Percentiles rank a stretch among this genome's conserved stretches.
Conservation (phyloP, 2,797 vertebrate genomes). For the Schizopygopsis pylzovi region DNA sequence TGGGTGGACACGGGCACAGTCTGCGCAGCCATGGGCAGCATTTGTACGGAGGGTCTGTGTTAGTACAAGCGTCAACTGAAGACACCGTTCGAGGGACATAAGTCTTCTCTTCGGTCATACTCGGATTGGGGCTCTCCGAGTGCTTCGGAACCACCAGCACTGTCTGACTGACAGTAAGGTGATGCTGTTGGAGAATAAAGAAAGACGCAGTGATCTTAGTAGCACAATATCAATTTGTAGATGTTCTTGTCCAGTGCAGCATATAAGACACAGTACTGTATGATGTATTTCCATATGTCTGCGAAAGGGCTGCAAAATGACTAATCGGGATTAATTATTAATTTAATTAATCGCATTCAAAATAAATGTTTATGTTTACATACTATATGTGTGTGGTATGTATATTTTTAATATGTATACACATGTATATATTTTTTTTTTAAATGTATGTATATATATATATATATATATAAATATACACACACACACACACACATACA, state of each 20-base stretch:
- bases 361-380: not conserved
- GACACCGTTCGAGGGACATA: constrained; percentile 72
- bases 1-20: constrained; percentile 86
- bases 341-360: not conserved
- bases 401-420: too few species aligned
- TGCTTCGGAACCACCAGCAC: constrained; percentile 74
- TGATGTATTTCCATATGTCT: not conserved
- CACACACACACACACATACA: too few species aligned
- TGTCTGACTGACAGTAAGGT: constrained; percentile 73
- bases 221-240: not conserved
- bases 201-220: not conserved
- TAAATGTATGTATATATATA: too few species aligned
- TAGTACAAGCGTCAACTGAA: constrained; percentile 76
- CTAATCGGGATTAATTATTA: too few species aligned
- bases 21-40: constrained; percentile 76
- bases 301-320: not conserved
- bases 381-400: too few species aligned
- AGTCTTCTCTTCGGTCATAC: constrained; percentile 76
- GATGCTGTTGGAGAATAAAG: constrained; percentile 58
- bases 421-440: too few species aligned
- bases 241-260: not conserved
- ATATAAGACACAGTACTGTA: not conserved
- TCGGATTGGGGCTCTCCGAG: constrained; percentile 74
- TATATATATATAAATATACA: too few species aligned
- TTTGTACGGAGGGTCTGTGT: constrained; percentile 76